Evolutionary conservation across 2,888 invertebrate genomes (phyloP).

Genomic region (Erpobdella octoculata): DNA sequence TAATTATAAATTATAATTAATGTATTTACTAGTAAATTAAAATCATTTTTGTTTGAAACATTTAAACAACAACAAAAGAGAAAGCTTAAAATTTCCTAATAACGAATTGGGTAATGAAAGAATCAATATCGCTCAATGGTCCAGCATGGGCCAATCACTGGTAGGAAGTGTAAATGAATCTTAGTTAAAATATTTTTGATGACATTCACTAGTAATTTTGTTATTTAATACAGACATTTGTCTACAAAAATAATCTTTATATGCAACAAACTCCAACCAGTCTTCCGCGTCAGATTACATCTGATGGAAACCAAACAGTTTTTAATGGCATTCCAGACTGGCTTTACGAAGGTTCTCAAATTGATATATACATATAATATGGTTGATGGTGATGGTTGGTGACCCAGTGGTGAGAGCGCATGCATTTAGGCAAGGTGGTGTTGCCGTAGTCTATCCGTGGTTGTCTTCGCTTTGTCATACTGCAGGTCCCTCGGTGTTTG

Average conservation of each 20-base stretch:
- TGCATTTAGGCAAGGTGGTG: too few relatives aligned
- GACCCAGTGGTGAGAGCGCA: too few relatives aligned
- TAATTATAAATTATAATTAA: too few relatives aligned
- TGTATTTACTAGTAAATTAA: too few relatives aligned
- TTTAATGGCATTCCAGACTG: conserved; percentile 34
- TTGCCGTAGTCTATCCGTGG: too few relatives aligned
- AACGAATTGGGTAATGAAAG: not conserved
- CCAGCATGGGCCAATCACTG: not conserved
- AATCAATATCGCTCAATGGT: not conserved
- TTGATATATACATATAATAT: too few relatives aligned
- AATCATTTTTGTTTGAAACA: too few relatives aligned
- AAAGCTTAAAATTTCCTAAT: not conserved
- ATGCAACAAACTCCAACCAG: conserved; percentile 20
- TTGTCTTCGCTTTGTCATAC: too few relatives aligned
- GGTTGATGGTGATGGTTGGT: too few relatives aligned
- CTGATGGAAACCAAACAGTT: conserved; percentile 24
- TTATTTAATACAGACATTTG: conserved; percentile 26
- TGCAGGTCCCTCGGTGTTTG: too few relatives aligned
- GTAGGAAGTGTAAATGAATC: not conserved
- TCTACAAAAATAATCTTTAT: conserved; percentile 32
- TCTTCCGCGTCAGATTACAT: conserved; percentile 26
- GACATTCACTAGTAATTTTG: not conserved
- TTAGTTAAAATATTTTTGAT: too few relatives aligned
- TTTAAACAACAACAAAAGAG: not conserved
- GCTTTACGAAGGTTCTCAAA: conserved; percentile 34